These are phyloP conservation scores for Macrosoma leucophasiata DNA, from an alignment of 2,888 invertebrate genomes.

Conservation along the genomic window DNA sequence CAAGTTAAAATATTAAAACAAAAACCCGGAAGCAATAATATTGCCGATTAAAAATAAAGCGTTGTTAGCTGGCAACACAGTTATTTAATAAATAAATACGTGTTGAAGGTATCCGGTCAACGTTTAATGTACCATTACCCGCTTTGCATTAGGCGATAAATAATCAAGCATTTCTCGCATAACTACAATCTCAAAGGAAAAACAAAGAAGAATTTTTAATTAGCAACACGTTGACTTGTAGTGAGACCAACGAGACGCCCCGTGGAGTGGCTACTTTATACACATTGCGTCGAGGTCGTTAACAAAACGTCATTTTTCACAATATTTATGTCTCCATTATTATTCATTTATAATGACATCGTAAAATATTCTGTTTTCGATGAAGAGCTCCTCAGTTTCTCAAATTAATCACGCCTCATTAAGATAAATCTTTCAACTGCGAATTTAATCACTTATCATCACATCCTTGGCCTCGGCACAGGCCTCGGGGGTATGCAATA, in stretches of 20 bases:
- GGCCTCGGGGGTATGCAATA: too few species aligned
- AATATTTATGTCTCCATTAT: constrained; percentile 70
- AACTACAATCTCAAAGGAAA: constrained; percentile 50
- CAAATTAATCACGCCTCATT: too few species aligned
- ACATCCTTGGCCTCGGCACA: too few species aligned
- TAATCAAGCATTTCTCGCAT: constrained; percentile 56
- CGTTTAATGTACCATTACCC: constrained; percentile 33
- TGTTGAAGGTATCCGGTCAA: constrained; percentile 34
- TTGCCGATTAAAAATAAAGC: too few species aligned
- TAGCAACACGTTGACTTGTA: constrained; percentile 53
- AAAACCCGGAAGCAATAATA: too few species aligned
- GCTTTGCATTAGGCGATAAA: constrained; percentile 49
- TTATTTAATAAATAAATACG: constrained; percentile 48
- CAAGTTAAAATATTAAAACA: too few species aligned
- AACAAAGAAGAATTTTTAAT: constrained; percentile 65
- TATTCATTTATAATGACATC: constrained; percentile 60
- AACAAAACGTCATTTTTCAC: constrained; percentile 69
- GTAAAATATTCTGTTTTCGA: constrained; percentile 45
- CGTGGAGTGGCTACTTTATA: constrained; percentile 61
- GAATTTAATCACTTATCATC: too few species aligned
- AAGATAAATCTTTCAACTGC: too few species aligned
- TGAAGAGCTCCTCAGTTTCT: constrained; percentile 34
- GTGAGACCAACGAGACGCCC: constrained; percentile 42
- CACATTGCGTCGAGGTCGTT: constrained; percentile 59
- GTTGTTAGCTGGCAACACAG: too few species aligned